These are phyloP conservation scores for Miniopterus natalensis DNA, from an alignment of 2,113 vertebrate species.

Conservation along the genomic window DNA sequence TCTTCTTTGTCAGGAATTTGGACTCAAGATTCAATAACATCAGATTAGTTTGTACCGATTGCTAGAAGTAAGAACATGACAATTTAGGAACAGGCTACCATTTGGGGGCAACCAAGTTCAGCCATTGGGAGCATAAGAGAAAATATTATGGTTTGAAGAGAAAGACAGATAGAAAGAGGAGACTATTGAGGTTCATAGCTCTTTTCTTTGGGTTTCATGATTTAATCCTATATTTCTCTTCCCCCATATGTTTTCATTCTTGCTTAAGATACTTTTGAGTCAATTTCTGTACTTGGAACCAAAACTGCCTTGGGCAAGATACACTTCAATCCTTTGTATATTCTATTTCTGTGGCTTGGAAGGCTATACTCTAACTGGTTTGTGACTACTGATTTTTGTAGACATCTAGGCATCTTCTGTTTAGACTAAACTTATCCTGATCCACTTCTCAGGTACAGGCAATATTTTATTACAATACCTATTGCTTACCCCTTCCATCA, in stretches of 20 bases:
- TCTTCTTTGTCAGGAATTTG: background rate
- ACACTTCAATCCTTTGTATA: background rate
- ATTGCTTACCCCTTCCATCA: background rate
- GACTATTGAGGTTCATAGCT: background rate
- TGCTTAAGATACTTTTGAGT: slow-evolving; percentile 5
- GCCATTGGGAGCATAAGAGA: background rate
- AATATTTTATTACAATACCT: background rate
- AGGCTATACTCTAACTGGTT: background rate
- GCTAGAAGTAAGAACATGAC: background rate
- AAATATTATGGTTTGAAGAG: background rate
- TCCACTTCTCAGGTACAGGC: background rate
- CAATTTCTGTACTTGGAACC: background rate
- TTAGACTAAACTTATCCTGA: background rate
- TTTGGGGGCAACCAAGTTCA: background rate
- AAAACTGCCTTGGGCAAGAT: background rate
- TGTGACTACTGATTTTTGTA: background rate
- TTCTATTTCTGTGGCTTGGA: background rate
- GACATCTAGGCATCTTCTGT: background rate
- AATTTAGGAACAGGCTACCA: background rate
- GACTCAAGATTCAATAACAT: background rate
- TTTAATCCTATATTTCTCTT: background rate
- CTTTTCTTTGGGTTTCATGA: background rate
- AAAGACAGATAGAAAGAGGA: background rate
- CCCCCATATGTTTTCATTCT: background rate
- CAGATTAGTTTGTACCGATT: background rate